A percentile compares a stretch with the other conserved stretches of the same genome.
Evolutionary conservation across 23 tunicate species (phyloP).

Genomic region (Phallusia fumigata): DNA sequence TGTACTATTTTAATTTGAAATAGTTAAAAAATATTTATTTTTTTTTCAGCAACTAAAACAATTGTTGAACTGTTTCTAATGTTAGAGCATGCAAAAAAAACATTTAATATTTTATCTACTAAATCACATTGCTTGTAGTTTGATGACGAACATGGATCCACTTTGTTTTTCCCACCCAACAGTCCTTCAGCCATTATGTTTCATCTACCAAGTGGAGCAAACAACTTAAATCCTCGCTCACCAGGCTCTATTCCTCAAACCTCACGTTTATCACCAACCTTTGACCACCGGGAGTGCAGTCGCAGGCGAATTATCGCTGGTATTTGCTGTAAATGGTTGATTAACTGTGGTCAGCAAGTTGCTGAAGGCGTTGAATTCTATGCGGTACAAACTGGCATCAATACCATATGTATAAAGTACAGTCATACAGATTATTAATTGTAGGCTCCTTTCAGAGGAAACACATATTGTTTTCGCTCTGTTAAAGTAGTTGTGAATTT

Average conservation of each 20-base stretch:
- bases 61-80: background rate
- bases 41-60: no score
- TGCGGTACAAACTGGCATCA: no score
- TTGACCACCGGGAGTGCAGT: slow-evolving; percentile 43
- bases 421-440: no score
- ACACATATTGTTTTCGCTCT: no score
- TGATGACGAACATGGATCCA: slow-evolving; percentile 33
- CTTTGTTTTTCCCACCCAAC: slow-evolving; percentile 35
- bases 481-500: no score
- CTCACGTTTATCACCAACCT: slow-evolving; percentile 22
- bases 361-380: no score
- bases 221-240: slow-evolving; percentile 14
- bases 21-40: no score
- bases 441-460: no score
- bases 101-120: background rate
- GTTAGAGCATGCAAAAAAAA: background rate
- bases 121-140: slow-evolving; percentile 5
- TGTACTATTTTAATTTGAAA: no score
- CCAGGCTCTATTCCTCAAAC: slow-evolving; percentile 13
- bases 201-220: slow-evolving; percentile 33
- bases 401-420: no score
- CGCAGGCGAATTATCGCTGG: slow-evolving; percentile 22
- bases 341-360: no score
- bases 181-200: slow-evolving; percentile 28
- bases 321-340: background rate